Conservation (phyloP, 2,113 vertebrate species). For the Lonchura striata region DNA sequence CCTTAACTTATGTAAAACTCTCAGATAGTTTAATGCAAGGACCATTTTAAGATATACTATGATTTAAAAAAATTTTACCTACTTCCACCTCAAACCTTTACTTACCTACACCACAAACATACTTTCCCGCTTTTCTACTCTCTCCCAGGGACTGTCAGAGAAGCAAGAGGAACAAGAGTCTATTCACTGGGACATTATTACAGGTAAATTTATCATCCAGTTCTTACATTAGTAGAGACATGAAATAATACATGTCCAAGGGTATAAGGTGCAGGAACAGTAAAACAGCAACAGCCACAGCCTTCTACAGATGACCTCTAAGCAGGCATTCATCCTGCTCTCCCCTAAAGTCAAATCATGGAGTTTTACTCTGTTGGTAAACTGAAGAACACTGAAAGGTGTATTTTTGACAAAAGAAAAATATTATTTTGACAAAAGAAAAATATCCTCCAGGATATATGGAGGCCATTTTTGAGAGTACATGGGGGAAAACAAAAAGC, state of each 20-base stretch:
- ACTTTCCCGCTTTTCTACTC: background rate
- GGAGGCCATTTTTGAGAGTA: background rate
- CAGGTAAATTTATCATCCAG: background rate
- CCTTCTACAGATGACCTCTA: background rate
- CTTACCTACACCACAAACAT: background rate
- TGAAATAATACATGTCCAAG: background rate
- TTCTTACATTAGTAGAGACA: background rate
- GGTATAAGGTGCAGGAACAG: background rate
- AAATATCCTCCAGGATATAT: background rate
- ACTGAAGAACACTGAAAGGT: background rate
- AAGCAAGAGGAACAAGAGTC: background rate
- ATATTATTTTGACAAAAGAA: background rate
- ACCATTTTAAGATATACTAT: background rate
- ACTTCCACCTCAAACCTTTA: background rate
- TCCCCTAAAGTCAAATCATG: background rate
- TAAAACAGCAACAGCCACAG: background rate
- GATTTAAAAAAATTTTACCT: background rate
- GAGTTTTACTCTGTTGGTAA: background rate
- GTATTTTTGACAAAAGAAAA: background rate
- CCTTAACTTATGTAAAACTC: background rate
- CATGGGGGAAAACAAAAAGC: fast-evolving
- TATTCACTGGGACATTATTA: background rate
- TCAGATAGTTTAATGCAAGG: background rate
- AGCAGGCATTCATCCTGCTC: background rate
- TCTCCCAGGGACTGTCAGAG: background rate